Evolutionary conservation across 1,140 invertebrate genomes (phyloP), one percentile per base, ranked within the genome.

Genomic region (Pachyrhynchus sulphureomaculatus): DNA sequence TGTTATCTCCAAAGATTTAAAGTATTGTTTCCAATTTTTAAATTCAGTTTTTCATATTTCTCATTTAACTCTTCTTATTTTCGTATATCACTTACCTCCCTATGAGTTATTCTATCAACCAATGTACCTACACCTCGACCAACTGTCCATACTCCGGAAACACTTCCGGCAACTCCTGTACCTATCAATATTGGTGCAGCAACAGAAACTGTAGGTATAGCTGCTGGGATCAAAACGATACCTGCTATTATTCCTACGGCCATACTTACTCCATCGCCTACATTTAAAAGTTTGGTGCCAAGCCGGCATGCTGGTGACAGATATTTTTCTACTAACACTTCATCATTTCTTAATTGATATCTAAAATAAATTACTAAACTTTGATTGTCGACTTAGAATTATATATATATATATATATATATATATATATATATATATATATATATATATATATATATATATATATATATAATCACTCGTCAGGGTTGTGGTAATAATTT

Each of bases 271-370:
- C 68, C 65, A 68, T 81, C 79, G 0, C 70, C 34, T 6, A 23
- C 57, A 33, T 55, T 54, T 12, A 75, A n/a, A 10, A 78, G 34
- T 26, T 52, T 57, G 4, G 49, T 39, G n/a, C 13, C 42, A 0
- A 64, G 18, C 1, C 29, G 49, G 62, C 75, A 75, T 3, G 75
- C 73, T 32, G 79, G 78, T 17, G 78, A 81, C 12, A 70, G 26
- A 51, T 68, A 37, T 24, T 55, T 55, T 47, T 80, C 75, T 1
- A 81, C 17, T 34, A 66, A 20, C n/a, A 75, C 68, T n/a, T 65
- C 17, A 20, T 60, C 63, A 15, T 68, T 56, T 49, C n/a, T n/a
- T n/a, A n/a, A n/a, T n/a, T n/a, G n/a, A n/a, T n/a, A n/a, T n/a
- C n/a, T n/a, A n/a, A n/a, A n/a, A n/a, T n/a, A n/a, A n/a, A n/a